Conservation (phyloP, 2,888 invertebrate species). For the Myathropa florea region DNA sequence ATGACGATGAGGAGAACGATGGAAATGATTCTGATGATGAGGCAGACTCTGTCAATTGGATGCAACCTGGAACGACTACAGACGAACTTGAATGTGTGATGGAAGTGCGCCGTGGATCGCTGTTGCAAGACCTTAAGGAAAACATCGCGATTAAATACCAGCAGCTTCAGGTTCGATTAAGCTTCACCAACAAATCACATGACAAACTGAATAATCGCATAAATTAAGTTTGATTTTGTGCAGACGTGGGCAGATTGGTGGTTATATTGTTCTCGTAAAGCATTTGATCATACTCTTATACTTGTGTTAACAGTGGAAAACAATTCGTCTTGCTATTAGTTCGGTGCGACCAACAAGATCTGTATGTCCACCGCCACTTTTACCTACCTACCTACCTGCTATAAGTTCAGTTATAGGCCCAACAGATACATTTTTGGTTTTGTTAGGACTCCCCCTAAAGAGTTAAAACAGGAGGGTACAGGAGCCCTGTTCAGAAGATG, state of each 20-base stretch:
- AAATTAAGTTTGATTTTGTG: conserved; percentile 1
- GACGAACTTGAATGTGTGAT: conserved; percentile 76
- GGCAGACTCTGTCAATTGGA: conserved; percentile 75
- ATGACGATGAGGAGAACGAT: conserved; percentile 65
- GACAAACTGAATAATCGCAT: not conserved
- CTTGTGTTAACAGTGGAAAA: no score
- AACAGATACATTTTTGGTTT: no score
- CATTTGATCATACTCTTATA: no score
- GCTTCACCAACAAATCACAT: not conserved
- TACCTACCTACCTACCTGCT: no score
- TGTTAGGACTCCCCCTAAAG: no score
- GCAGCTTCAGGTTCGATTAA: conserved; percentile 71
- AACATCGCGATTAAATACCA: conserved; percentile 73
- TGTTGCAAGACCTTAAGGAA: conserved; percentile 76
- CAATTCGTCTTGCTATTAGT: no score
- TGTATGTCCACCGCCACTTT: no score
- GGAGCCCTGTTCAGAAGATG: no score
- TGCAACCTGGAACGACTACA: conserved; percentile 77
- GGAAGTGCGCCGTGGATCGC: conserved; percentile 73
- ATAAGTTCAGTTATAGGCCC: no score
- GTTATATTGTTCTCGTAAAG: not conserved
- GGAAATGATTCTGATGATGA: conserved; percentile 50
- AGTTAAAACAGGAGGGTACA: no score
- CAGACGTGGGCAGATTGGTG: conserved; percentile 27
- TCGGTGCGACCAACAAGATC: no score